Conservation (phyloP, 2,113 vertebrate genomes). For the Cottus gobio region DNA sequence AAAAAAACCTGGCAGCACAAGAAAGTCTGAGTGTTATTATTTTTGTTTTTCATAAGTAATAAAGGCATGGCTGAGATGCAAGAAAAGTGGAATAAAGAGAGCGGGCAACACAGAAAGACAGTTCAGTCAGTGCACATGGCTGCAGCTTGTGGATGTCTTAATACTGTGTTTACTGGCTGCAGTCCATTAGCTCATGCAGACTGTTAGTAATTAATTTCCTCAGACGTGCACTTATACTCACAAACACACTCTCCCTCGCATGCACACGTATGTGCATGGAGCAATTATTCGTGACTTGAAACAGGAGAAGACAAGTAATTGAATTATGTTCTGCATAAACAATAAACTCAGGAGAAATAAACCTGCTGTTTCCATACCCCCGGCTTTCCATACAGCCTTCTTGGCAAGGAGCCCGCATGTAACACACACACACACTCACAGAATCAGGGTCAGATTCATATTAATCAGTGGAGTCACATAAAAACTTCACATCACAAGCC, state of each 20-base stretch:
- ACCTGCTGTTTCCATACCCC: constrained; percentile 61
- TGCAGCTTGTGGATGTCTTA: constrained; percentile 70
- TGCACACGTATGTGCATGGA: constrained; percentile 18
- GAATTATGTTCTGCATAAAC: constrained; percentile 76
- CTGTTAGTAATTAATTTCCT: constrained; percentile 78
- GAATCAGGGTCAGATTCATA: background rate
- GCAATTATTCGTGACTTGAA: constrained; percentile 75
- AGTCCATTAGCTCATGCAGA: constrained; percentile 71
- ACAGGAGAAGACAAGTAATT: constrained; percentile 75
- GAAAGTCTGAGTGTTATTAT: constrained; percentile 26
- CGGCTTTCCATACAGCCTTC: constrained; percentile 33
- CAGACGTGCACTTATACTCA: constrained; percentile 31
- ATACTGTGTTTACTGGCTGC: constrained; percentile 74
- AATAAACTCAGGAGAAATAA: constrained; percentile 69
- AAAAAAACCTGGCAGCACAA: constrained; percentile 60
- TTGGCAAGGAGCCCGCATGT: constrained; percentile 40
- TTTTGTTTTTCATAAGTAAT: constrained; percentile 61
- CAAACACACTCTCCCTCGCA: constrained; percentile 21
- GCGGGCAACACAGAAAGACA: constrained; percentile 19
- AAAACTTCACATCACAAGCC: background rate
- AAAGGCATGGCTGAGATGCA: constrained; percentile 14
- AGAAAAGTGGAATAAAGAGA: constrained; percentile 4
- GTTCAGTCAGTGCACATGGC: constrained; percentile 56
- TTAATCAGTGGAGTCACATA: background rate
- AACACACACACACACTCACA: constrained; percentile 10